Evolutionary conservation across 2,888 invertebrate genomes (phyloP), one percentile per base, ranked within the genome.

Genomic region (Taenaris catops): DNA sequence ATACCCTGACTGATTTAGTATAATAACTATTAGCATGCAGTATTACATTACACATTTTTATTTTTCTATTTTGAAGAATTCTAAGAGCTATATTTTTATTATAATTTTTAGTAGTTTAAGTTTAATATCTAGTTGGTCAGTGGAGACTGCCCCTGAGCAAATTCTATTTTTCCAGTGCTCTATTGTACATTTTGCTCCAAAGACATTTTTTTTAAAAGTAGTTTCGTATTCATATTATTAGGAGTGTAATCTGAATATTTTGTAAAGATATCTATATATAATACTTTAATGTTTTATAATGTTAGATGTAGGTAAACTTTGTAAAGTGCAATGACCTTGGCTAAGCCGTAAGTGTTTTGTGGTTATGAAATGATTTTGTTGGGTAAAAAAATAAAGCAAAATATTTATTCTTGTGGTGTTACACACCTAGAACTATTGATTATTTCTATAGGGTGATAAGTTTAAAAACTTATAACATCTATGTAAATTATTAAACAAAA

Each of bases 1-100:
- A 69, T 62, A 62, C 66, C 70, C 75, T 71, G 83, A 83, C 83
- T 86, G 84, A 86, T 79, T 80, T 75, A 83, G 79, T 73, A 60
- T 78, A 78, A 72, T 68, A 21, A 64, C 44, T 49, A 44, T 62
- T 68, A 69, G 69, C 68, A 66, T 79, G 78, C 84, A 86, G 84
- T 84, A 84, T 86, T 86, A 86, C 75, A 79, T 66, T 68, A 64
- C 51, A 51, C 69, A 68, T 68, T 80, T 76, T 39, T 68, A 62
- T 73, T 81, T 81, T 80, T 79, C 69, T 79, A 78, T 76, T 66
- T 66, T 67, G 53, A 55, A 61, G 65, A 60, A 49, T 66, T 73
- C 55, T 67, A 66, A 72, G 67, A 75, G 64, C 59, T 75, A 73
- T 72, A 67, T 78, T 79, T 76, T 79, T 78, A 76, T 76, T 75